These are phyloP conservation scores for Garrulus glandarius DNA, from an alignment of 2,797 vertebrate species.

Conservation along the genomic window DNA sequence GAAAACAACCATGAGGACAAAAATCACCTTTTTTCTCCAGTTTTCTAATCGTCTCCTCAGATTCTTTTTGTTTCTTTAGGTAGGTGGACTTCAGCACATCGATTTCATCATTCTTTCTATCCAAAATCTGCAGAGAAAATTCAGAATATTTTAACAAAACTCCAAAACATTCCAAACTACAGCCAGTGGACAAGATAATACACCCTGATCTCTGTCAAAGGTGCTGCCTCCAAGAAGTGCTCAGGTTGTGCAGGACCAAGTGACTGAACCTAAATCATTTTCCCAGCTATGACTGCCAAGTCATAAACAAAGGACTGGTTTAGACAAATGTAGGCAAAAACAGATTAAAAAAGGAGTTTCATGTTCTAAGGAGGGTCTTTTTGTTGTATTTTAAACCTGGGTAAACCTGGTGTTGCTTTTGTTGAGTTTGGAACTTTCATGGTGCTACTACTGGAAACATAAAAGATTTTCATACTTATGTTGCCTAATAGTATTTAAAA, in stretches of 20 bases:
- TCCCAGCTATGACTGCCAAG: background rate
- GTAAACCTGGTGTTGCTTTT: background rate
- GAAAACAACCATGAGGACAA: background rate
- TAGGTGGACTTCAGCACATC: conserved; percentile 86
- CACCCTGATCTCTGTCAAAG: background rate
- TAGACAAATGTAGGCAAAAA: background rate
- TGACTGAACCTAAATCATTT: background rate
- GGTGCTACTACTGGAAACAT: background rate
- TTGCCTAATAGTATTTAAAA: background rate
- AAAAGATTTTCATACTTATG: background rate
- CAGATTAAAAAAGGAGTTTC: background rate
- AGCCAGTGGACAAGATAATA: background rate
- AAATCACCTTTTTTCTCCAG: conserved; percentile 92
- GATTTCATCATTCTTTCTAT: conserved; percentile 91
- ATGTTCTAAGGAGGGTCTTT: background rate
- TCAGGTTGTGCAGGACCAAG: background rate
- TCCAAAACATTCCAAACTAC: background rate
- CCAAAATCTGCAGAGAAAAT: conserved; percentile 84
- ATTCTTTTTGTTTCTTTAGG: conserved; percentile 84
- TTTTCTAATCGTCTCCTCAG: conserved; percentile 83
- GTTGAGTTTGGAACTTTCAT: background rate
- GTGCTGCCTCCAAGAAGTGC: background rate
- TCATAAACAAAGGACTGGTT: background rate
- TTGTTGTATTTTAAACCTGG: background rate
- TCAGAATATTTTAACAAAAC: background rate